These are phyloP conservation scores for Heteromyza rotundicornis DNA, from an alignment of 2,888 invertebrate species.

Conservation along the genomic window DNA sequence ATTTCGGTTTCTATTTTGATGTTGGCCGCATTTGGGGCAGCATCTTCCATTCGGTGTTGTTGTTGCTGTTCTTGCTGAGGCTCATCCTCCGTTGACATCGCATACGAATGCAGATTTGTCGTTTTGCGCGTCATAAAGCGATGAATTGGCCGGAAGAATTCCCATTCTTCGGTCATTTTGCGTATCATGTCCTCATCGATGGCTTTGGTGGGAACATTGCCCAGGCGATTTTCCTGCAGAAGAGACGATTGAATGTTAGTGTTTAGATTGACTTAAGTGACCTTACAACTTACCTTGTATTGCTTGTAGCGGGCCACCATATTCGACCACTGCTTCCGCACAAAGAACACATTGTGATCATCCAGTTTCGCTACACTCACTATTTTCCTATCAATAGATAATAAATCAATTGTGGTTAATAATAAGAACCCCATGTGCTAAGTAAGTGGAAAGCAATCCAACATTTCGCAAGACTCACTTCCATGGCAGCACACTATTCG, in stretches of 20 bases:
- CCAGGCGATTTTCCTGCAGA: constrained; percentile 38
- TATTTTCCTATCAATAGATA: constrained; percentile 39
- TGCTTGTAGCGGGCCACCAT: constrained; percentile 54
- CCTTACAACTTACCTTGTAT: constrained; percentile 46
- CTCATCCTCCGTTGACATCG: constrained; percentile 39
- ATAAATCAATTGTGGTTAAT: neutral
- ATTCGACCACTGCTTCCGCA: constrained; percentile 56
- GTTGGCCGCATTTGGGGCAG: neutral
- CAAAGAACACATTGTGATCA: constrained; percentile 51
- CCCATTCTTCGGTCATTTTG: constrained; percentile 55
- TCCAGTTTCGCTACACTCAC: constrained; percentile 47
- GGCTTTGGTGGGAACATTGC: constrained; percentile 28
- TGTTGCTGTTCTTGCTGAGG: constrained; percentile 9
- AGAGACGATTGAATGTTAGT: neutral
- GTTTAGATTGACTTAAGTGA: no score
- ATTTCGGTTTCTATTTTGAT: neutral
- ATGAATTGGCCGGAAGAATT: constrained; percentile 56
- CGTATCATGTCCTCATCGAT: constrained; percentile 36
- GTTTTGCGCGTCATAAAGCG: constrained; percentile 56
- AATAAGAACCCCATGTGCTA: neutral
- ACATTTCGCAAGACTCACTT: constrained; percentile 43
- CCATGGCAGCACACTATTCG: constrained; percentile 52
- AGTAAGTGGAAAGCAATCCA: neutral
- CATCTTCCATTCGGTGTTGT: constrained; percentile 20
- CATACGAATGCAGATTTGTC: constrained; percentile 57